These are phyloP conservation scores for Esox lucius DNA, from an alignment of 2,797 vertebrate genomes.

Conservation along the genomic window DNA sequence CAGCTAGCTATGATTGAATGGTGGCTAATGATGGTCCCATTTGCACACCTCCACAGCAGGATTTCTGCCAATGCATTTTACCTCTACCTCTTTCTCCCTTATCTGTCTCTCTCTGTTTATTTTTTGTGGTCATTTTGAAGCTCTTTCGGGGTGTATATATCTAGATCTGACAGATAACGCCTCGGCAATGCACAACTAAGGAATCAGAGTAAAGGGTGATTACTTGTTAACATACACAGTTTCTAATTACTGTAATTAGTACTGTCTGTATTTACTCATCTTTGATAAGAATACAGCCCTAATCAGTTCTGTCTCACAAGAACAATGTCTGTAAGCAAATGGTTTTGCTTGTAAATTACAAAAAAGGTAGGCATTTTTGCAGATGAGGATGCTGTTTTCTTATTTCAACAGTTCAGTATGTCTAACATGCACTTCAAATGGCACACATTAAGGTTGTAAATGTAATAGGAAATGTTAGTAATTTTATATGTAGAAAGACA, in stretches of 20 bases:
- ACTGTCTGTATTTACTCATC: neutral
- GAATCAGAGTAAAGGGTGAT: neutral
- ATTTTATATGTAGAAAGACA: neutral
- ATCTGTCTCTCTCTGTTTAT: neutral
- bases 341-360: too few relatives aligned
- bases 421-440: too few relatives aligned
- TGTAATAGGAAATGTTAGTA: too few relatives aligned
- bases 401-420: too few relatives aligned
- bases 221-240: neutral
- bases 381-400: too few relatives aligned
- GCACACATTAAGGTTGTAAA: too few relatives aligned
- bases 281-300: neutral
- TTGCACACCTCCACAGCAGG: neutral
- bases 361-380: too few relatives aligned
- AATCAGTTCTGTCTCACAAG: too few relatives aligned
- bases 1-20: conserved; percentile 21
- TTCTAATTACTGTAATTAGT: too few relatives aligned
- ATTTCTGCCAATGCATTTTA: neutral
- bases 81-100: neutral
- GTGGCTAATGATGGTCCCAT: neutral
- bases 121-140: neutral
- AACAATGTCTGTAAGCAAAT: too few relatives aligned
- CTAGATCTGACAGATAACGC: neutral
- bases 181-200: neutral
- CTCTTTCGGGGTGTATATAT: neutral